Evolutionary conservation across 2,888 invertebrate species (phyloP), one percentile per base, ranked within the genome.

Genomic region (Troides helena): DNA sequence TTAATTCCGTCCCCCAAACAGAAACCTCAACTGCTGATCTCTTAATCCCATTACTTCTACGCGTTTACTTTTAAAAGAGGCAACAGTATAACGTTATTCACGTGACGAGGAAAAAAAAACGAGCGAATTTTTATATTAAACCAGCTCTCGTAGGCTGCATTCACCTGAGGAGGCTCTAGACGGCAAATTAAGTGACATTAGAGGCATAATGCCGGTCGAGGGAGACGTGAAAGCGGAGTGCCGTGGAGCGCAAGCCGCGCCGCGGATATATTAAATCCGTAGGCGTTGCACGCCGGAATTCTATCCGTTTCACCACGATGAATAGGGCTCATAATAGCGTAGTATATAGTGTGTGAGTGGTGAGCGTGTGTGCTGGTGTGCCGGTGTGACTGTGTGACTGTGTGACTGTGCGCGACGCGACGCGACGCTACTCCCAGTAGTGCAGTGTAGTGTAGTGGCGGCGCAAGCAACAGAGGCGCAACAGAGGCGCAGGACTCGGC

Each of bases 161-260:
- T 90, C 88, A 90, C 88, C 87, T 90, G 88, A 90, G 89, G 85
- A 85, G 85, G 86, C 88, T 82, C 90, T 90, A 90, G 89, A 90
- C 90, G 87, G 89, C 86, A 89, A 90, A 92, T 92, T 92, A 89
- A 91, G 91, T 91, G 91, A 90, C 89, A 90, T 91, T 91, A 92
- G 86, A 84, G 87, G 85, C 80, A 90, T 90, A 91, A 90, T 90
- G 87, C 86, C 83, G 79, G 83, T 80, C 84, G 85, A 83, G 87
- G 86, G 84, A 84, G 84, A 86, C 84, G 86, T 89, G 88, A 88
- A 88, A 85, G 88, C 86, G 76, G 85, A 88, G 90, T 81, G 89
- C 81, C 61, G 65, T 85, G 85, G 86, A 85, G 83, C 84, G 77
- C 78, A 75, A 76, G 75, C 74, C 70, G 73, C 70, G 73, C 72